A percentile compares a stretch with the other conserved stretches of the same genome.
Conservation (phyloP, 2,113 vertebrate genomes). For the Todiramphus saurophagus region DNA sequence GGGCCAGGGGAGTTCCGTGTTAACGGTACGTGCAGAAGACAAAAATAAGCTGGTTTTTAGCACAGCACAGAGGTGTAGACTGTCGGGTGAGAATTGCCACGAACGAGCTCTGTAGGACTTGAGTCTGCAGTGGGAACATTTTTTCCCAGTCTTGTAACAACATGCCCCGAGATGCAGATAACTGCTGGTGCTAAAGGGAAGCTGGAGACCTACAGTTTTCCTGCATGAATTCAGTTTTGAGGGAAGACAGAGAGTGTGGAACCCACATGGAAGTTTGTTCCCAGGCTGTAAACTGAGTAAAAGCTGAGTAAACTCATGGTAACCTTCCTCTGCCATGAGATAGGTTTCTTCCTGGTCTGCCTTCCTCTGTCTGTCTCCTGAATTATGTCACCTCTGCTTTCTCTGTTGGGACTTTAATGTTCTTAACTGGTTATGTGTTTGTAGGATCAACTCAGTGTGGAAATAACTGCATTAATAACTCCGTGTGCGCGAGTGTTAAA, state of each 20-base stretch:
- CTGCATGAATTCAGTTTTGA: background rate
- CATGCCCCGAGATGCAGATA: background rate
- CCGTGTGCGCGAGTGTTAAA: background rate
- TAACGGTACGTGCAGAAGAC: background rate
- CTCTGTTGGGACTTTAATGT: background rate
- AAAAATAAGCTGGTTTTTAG: background rate
- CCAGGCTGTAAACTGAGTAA: background rate
- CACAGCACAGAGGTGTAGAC: background rate
- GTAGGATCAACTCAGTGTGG: background rate
- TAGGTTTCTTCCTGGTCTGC: background rate
- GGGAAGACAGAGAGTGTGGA: background rate
- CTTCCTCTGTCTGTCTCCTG: background rate
- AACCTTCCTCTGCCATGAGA: accelerated
- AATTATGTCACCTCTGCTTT: background rate
- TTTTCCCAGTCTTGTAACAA: background rate
- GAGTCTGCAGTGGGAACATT: background rate
- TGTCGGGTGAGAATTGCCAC: background rate
- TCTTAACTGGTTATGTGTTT: background rate
- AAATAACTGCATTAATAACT: background rate
- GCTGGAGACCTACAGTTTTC: background rate
- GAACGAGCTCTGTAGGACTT: accelerated
- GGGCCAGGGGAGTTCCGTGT: background rate
- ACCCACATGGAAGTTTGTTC: background rate
- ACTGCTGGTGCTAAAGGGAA: background rate
- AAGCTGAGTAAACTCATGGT: background rate